Evolutionary conservation across 2,888 invertebrate genomes (phyloP).

Genomic region (Xestia c-nigrum): DNA sequence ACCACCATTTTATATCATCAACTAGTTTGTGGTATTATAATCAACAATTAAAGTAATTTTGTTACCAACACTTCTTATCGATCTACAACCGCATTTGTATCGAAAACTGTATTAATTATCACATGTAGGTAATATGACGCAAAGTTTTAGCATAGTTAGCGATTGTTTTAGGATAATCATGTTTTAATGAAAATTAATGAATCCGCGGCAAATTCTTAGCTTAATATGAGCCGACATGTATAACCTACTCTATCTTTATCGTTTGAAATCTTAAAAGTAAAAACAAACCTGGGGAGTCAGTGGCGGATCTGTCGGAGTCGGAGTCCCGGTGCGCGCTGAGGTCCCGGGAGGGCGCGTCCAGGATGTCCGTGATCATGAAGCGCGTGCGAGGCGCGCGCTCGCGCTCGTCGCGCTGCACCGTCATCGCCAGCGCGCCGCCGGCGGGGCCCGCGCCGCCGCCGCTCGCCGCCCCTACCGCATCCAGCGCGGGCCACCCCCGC

Average conservation of each 20-base stretch:
- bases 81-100: conserved; percentile 1
- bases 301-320: conserved; percentile 90
- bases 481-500: conserved; percentile 83
- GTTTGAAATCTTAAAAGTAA: background rate
- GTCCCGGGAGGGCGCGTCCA: conserved; percentile 91
- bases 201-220: background rate
- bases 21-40: background rate
- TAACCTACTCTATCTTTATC: background rate
- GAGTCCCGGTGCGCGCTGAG: conserved; percentile 91
- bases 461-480: conserved; percentile 82
- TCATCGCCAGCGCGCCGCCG: conserved; percentile 90
- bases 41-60: conserved; percentile 5
- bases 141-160: background rate
- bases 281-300: conserved; percentile 88
- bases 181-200: background rate
- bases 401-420: conserved; percentile 92
- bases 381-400: conserved; percentile 94
- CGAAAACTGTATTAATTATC: background rate
- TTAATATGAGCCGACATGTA: background rate
- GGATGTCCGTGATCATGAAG: conserved; percentile 97
- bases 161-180: background rate
- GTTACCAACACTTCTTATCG: background rate
- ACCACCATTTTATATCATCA: background rate
- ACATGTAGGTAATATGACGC: conserved; percentile 3
- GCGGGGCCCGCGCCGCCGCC: conserved; percentile 83